phyloP scores from a whole-genome alignment of 2,797 vertebrate genomes.

The Gambelia wislizenii region DNA sequence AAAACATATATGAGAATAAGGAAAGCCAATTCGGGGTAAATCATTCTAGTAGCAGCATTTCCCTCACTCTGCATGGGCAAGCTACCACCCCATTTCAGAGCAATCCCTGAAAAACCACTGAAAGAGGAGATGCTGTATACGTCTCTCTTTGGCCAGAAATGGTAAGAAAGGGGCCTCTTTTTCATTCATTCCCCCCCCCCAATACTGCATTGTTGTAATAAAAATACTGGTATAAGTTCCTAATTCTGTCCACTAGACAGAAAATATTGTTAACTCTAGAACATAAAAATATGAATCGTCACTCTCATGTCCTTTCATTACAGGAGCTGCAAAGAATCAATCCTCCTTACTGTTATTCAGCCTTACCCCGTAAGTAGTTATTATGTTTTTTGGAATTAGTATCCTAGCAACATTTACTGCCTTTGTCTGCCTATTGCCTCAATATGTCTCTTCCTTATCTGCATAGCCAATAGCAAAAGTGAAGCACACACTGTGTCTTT shows the following conservation, averaged over 20 bases:
- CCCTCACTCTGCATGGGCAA: neutral
- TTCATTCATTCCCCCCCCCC: neutral
- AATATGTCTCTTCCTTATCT: conserved; percentile 44
- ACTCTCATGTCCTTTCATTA: conserved; percentile 71
- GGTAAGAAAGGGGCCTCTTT: conserved; percentile 2
- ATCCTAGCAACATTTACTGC: conserved; percentile 64
- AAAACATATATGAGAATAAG: neutral
- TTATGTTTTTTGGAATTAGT: conserved; percentile 54
- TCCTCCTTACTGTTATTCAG: conserved; percentile 94
- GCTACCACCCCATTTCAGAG: neutral
- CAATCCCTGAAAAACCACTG: neutral
- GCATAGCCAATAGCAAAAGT: conserved; percentile 47
- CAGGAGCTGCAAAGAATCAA: conserved; percentile 98
- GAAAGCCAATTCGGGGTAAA: neutral
- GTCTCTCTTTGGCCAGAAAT: neutral
- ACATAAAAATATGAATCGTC: conserved; percentile 53
- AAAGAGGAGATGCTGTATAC: neutral
- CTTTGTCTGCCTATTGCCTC: conserved; percentile 45
- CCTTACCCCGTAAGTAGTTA: conserved; percentile 92
- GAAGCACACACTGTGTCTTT: conserved; percentile 39
- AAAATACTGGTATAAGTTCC: conserved; percentile 43
- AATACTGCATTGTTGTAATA: conserved; percentile 44
- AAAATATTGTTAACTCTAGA: conserved; percentile 42
- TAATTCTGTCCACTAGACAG: conserved; percentile 50
- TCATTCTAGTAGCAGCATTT: neutral